Conservation (phyloP, 2,113 vertebrate species). For the Aphelocoma coerulescens region DNA sequence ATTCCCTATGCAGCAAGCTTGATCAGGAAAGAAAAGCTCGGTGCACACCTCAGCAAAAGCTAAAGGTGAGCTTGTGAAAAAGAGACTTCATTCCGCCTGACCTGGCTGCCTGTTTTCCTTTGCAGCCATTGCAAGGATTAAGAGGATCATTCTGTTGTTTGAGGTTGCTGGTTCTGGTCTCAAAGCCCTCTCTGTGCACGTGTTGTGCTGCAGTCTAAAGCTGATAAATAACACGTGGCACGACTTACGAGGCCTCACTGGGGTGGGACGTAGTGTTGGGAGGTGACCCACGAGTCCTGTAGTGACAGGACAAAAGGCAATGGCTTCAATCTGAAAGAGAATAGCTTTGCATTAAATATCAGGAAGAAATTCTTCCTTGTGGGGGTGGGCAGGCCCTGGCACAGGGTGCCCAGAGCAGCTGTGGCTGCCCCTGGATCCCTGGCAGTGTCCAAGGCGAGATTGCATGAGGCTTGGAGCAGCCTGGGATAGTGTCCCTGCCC, state of each 20-base stretch:
- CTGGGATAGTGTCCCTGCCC: neutral
- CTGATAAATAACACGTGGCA: neutral
- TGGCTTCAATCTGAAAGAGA: neutral
- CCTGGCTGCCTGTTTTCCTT: neutral
- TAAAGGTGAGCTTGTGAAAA: slow-evolving; percentile 74
- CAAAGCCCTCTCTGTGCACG: neutral
- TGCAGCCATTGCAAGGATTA: neutral
- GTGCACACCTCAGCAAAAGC: slow-evolving; percentile 92
- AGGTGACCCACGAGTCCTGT: neutral
- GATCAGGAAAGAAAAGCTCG: slow-evolving; percentile 96
- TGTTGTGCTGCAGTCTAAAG: neutral
- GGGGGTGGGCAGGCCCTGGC: rapidly evolving
- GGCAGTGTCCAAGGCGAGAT: rapidly evolving
- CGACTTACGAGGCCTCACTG: rapidly evolving
- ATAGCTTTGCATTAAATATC: neutral
- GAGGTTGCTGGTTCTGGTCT: neutral
- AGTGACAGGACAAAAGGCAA: neutral
- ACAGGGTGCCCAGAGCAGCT: neutral
- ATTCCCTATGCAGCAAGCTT: slow-evolving; percentile 96
- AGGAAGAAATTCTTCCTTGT: neutral
- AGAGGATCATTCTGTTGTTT: neutral
- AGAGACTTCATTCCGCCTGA: neutral
- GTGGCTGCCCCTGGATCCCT: neutral
- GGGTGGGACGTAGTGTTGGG: rapidly evolving
- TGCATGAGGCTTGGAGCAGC: rapidly evolving